Evolutionary conservation across 2,113 vertebrate species (phyloP), one percentile per base, ranked within the genome.

Genomic region (Myotis lucifugus): DNA sequence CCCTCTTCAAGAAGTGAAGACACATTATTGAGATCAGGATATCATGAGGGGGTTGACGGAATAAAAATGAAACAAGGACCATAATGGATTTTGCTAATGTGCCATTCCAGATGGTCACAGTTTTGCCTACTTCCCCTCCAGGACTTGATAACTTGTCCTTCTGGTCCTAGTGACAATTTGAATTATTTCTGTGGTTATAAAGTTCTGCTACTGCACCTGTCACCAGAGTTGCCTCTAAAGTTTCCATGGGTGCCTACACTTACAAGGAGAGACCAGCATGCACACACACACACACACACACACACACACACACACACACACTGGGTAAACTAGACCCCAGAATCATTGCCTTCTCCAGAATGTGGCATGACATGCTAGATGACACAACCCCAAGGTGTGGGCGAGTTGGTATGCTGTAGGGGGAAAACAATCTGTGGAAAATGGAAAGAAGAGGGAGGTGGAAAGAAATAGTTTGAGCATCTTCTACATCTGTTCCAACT

Each of bases 291-390:
- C 7, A 34, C 40, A 5, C 8, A 4, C 23, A 37, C 13, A 5
- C 8, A 4, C 23, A 37, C 13, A 5, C 8, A 4, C 23, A 37
- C 13, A 5, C 8, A 4, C 7, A 4, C 5, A 4, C 7, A 34
- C 40, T 18, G 13, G 34, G 2, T 54, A 25, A 48, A 14, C 32
- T 25, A 15, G 9, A 25, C 6, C 29, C 27, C 3, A 4, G 61
- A 42, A 61, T 18, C 6, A 1, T 37, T 64, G 42, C 19, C 72
- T 66, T 54, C 83, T 72, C 32, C n/a, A 12, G 56, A 54, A 14
- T 50, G 7, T 76, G 25, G 59, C 7, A 4, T 8, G 3, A 17
- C 23, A 34, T 29, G 37, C 54, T 21, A 2, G 29, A 12, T n/a
- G 54, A 27, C 27, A 37, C 1, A 37, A 56, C 11, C 29, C 19